phyloP scores from a whole-genome alignment of 2,797 vertebrate species.

The Lates japonicus region DNA sequence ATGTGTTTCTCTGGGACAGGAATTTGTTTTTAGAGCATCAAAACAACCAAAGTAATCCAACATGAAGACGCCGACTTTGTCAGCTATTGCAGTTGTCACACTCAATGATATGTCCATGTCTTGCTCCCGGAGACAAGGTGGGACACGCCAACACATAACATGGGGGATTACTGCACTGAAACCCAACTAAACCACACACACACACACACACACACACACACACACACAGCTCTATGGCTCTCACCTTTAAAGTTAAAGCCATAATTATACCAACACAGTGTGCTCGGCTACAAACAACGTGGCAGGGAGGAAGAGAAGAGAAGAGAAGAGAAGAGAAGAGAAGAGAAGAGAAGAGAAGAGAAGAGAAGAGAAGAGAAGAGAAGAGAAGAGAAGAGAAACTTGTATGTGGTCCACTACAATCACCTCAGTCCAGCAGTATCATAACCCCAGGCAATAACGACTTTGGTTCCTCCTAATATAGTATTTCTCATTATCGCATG shows the following conservation, averaged over 20 bases:
- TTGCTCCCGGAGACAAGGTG: constrained; percentile 45
- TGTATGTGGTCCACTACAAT: not conserved
- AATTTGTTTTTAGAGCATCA: constrained; percentile 14
- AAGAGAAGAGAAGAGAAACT: constrained; percentile 9
- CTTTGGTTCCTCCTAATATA: constrained; percentile 18
- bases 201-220: constrained; percentile 29
- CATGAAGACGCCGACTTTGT: constrained; percentile 1
- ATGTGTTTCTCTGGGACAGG: not conserved
- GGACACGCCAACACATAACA: constrained; percentile 44
- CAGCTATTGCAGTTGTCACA: constrained; percentile 13
- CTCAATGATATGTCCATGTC: constrained; percentile 21
- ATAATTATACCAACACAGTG: constrained; percentile 53
- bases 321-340: constrained; percentile 33
- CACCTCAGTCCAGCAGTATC: constrained; percentile 28
- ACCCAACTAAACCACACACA: constrained; percentile 10
- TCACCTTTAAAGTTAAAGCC: constrained; percentile 29
- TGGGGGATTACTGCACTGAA: constrained; percentile 47
- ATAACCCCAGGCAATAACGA: constrained; percentile 32
- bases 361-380: constrained; percentile 12
- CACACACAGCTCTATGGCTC: constrained; percentile 36
- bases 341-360: constrained; percentile 15
- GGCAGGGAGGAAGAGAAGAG: constrained; percentile 16
- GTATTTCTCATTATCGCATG: constrained; percentile 39
- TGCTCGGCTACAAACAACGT: constrained; percentile 36
- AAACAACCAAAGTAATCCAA: constrained; percentile 35